Evolutionary conservation across 30 jellyfish, hydroid and myxozoan species (phyloP).

Genomic region (Chrysaora quinquecirrha): DNA sequence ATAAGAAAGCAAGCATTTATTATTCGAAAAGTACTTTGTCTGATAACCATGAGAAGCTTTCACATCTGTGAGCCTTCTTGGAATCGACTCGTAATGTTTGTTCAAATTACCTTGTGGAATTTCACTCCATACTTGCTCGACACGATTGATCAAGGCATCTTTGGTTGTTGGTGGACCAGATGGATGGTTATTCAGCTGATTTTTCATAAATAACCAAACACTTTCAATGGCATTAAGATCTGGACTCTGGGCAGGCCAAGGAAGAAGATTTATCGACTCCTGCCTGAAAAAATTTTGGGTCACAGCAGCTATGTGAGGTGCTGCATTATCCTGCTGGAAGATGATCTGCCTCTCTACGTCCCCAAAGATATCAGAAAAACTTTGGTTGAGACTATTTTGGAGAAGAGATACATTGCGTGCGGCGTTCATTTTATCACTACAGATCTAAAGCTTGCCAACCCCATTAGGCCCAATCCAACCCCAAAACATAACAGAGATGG

Average conservation of each 20-base stretch:
- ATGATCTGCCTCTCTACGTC: background rate
- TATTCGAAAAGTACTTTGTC: background rate
- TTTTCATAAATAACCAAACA: slow-evolving; percentile 15
- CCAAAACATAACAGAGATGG: slow-evolving; percentile 5
- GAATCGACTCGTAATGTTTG: background rate
- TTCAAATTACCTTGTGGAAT: background rate
- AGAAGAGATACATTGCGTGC: background rate
- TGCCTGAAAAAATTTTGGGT: background rate
- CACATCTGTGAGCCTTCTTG: background rate
- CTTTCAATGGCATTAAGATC: slow-evolving; percentile 3
- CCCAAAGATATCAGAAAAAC: background rate
- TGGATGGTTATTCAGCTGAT: background rate
- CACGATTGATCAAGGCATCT: background rate
- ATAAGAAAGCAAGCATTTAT: too few species aligned
- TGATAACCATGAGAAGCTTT: background rate
- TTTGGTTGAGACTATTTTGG: background rate
- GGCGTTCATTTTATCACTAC: background rate
- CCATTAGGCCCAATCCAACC: background rate
- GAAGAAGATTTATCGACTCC: background rate
- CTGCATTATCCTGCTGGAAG: slow-evolving; percentile 3
- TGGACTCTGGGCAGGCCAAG: slow-evolving; percentile 36
- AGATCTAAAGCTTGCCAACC: background rate
- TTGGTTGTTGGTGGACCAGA: slow-evolving; percentile 9
- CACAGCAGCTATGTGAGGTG: background rate
- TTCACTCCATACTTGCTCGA: background rate